phyloP scores from a whole-genome alignment of 2,797 vertebrate species.

The Trachops cirrhosus region DNA sequence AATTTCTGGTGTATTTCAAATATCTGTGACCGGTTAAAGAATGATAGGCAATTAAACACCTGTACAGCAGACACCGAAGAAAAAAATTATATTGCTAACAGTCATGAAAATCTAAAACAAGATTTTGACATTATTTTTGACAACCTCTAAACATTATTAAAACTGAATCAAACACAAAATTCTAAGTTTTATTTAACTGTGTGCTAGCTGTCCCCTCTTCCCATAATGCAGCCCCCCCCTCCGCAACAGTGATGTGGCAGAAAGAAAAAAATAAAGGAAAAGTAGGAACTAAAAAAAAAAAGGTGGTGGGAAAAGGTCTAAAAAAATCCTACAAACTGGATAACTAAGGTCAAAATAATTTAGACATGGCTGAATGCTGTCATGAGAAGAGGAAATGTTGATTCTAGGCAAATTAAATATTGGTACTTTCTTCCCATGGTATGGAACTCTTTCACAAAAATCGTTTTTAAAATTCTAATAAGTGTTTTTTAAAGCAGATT shows the following conservation, averaged over 20 bases:
- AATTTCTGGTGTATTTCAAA: not conserved
- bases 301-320: not conserved
- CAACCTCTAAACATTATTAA: slow-evolving; percentile 23
- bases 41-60: not conserved
- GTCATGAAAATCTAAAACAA: not conserved
- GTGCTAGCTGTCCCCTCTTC: not conserved
- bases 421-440: not conserved
- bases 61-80: slow-evolving; percentile 3
- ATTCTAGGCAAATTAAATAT: not conserved
- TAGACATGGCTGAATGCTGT: not conserved
- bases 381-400: not conserved
- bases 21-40: slow-evolving; percentile 27
- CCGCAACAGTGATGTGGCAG: not conserved
- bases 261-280: not conserved
- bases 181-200: not conserved
- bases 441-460: slow-evolving; percentile 6
- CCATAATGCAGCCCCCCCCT: not conserved
- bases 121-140: slow-evolving; percentile 8
- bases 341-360: slow-evolving; percentile 21
- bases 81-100: not conserved
- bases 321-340: not conserved
- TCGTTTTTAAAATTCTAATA: not conserved
- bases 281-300: not conserved
- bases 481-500: not conserved
- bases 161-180: slow-evolving; percentile 29